Evolutionary conservation across 2,113 vertebrate species (phyloP).

Genomic region (Acanthisitta chloris): DNA sequence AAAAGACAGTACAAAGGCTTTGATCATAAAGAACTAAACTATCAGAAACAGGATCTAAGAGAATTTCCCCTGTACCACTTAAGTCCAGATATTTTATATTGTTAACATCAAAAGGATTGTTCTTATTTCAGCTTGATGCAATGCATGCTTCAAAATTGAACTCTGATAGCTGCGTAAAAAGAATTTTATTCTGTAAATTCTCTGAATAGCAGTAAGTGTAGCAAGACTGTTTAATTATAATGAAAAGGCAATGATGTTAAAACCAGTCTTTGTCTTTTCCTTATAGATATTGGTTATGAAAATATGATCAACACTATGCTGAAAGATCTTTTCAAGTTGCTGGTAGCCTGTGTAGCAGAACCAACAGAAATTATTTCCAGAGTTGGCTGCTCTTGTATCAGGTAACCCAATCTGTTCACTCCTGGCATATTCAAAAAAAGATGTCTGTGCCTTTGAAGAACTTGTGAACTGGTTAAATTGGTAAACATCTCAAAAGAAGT

Average conservation of each 20-base stretch:
- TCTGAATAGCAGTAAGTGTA: neutral
- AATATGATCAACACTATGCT: constrained; percentile 93
- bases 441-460: neutral
- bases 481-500: neutral
- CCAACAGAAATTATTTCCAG: constrained; percentile 96
- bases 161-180: neutral
- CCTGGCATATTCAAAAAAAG: neutral
- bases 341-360: constrained; percentile 93
- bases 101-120: neutral
- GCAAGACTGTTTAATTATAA: neutral
- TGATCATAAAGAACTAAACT: neutral
- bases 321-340: constrained; percentile 93
- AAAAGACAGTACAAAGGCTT: neutral
- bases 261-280: neutral
- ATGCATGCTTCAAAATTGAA: neutral
- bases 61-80: neutral
- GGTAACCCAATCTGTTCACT: constrained; percentile 70
- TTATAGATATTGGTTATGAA: constrained; percentile 87
- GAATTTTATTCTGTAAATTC: neutral
- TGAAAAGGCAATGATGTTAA: neutral
- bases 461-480: neutral
- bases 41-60: neutral
- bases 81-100: neutral
- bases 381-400: constrained; percentile 97
- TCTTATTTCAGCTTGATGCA: neutral